These are phyloP conservation scores for Phymatocera aterrima DNA, from an alignment of 2,888 invertebrate species.

Conservation along the genomic window DNA sequence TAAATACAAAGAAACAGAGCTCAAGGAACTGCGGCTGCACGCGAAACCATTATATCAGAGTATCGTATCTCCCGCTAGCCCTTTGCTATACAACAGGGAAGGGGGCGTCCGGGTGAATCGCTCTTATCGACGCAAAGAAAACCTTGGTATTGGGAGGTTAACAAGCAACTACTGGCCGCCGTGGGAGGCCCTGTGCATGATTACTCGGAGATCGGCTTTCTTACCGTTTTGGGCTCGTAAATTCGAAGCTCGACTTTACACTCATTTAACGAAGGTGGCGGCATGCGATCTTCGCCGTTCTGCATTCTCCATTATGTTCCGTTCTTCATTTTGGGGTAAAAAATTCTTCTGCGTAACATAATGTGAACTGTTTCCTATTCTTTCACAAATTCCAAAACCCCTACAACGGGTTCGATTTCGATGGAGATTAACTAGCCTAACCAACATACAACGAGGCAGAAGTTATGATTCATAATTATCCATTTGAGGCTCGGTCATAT, in stretches of 20 bases:
- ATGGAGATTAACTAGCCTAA: background rate
- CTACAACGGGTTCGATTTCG: background rate
- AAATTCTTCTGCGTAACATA: background rate
- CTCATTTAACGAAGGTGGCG: conserved; percentile 58
- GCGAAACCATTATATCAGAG: conserved; percentile 34
- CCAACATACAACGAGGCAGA: background rate
- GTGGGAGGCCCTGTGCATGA: conserved; percentile 35
- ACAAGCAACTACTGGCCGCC: conserved; percentile 29
- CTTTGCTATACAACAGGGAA: conserved; percentile 2
- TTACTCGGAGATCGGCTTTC: conserved; percentile 26
- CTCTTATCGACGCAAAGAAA: conserved; percentile 16
- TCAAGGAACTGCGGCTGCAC: conserved; percentile 8
- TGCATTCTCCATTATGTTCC: conserved; percentile 1
- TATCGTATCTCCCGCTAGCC: conserved; percentile 29
- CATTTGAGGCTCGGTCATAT: background rate
- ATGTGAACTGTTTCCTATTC: background rate
- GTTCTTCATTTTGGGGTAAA: background rate
- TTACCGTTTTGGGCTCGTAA: conserved; percentile 30
- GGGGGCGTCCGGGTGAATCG: conserved; percentile 12
- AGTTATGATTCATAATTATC: background rate
- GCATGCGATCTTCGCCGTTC: conserved; percentile 56
- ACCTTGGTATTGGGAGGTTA: conserved; percentile 37
- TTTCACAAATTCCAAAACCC: background rate
- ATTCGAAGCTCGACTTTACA: background rate
- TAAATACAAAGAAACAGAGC: conserved; percentile 4